Evolutionary conservation across 2,888 invertebrate genomes (phyloP).

Genomic region (Machimus atricapillus): DNA sequence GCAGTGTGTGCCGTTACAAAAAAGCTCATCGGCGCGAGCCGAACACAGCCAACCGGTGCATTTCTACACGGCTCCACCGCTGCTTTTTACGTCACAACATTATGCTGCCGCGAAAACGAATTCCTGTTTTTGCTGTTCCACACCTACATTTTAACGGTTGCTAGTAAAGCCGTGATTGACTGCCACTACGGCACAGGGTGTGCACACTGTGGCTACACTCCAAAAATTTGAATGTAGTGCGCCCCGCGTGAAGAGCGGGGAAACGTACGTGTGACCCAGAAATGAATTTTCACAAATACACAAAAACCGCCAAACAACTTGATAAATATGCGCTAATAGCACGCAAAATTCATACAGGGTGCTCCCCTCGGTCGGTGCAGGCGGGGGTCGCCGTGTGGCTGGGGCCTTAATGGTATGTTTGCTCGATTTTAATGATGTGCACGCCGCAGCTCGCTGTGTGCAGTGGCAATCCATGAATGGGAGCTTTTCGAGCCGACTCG

Average conservation of each 20-base stretch:
- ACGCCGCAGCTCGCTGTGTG: background rate
- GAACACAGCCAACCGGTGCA: background rate
- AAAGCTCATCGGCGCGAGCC: background rate
- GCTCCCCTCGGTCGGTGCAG: background rate
- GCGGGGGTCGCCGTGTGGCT: background rate
- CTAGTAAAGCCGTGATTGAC: background rate
- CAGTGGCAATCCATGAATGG: slow-evolving; percentile 15
- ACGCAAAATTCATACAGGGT: background rate
- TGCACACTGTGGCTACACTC: background rate
- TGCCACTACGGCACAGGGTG: background rate
- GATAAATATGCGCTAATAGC: slow-evolving; percentile 1
- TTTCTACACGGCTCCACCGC: background rate
- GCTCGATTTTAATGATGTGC: slow-evolving; percentile 30
- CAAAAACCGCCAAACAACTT: background rate
- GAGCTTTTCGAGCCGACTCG: background rate
- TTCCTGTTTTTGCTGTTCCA: slow-evolving; percentile 7
- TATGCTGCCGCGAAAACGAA: slow-evolving; percentile 9
- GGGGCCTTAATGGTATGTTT: background rate
- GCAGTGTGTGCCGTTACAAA: background rate
- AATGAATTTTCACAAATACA: slow-evolving; percentile 37
- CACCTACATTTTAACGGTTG: background rate
- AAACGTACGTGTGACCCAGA: slow-evolving; percentile 46
- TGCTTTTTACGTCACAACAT: slow-evolving; percentile 9
- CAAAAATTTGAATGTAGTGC: background rate
- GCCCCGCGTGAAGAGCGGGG: background rate